A percentile compares a stretch with the other conserved stretches of the same genome.
Evolutionary conservation across 2,797 vertebrate species (phyloP).

Genomic region (Sylvia borin): DNA sequence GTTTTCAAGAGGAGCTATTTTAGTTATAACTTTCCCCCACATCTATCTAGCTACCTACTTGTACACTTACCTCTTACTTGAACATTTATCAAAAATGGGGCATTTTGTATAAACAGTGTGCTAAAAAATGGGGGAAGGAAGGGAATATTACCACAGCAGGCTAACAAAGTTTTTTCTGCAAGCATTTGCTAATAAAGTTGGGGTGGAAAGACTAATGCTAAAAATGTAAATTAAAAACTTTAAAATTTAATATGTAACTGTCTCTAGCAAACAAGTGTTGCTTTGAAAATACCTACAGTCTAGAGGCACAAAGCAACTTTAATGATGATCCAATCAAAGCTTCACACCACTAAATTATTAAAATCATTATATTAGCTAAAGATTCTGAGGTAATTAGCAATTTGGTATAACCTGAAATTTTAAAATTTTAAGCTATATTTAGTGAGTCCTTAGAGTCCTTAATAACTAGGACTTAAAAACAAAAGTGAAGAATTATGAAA

Average conservation of each 20-base stretch:
- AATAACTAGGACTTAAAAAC: neutral
- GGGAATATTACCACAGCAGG: neutral
- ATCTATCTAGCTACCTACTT: neutral
- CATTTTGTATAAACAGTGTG: neutral
- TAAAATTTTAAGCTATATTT: constrained; percentile 1
- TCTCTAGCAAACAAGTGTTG: neutral
- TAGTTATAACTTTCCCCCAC: neutral
- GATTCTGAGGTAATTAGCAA: neutral
- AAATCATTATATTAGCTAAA: neutral
- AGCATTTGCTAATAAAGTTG: neutral
- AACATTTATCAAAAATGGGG: neutral
- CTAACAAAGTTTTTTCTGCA: neutral
- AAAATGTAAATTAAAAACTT: neutral
- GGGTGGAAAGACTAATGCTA: neutral
- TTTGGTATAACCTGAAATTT: constrained; percentile 2
- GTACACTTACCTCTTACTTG: neutral
- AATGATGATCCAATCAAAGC: neutral
- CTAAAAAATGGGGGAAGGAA: rapidly evolving
- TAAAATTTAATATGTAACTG: neutral
- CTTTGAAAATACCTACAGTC: neutral
- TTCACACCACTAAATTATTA: neutral
- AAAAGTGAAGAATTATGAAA: neutral
- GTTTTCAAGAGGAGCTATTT: neutral
- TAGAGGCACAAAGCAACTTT: neutral
- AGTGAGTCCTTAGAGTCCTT: neutral